Conservation (phyloP, 2,888 invertebrate species). For the Spatulosminthurus flaviceps region DNA sequence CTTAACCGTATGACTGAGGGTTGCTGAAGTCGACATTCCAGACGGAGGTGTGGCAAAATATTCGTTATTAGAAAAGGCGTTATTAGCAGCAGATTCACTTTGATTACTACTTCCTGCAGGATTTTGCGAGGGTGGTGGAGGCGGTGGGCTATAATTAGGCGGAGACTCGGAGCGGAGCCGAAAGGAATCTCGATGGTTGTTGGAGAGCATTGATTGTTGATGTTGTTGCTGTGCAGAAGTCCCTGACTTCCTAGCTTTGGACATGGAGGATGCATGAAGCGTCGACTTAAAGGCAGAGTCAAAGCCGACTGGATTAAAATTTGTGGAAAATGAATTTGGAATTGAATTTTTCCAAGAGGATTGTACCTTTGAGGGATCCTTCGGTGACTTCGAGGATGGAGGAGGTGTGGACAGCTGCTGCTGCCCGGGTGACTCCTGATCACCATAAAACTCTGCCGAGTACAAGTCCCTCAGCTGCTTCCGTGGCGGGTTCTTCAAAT, state of each 20-base stretch:
- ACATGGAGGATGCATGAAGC: slow-evolving; percentile 50
- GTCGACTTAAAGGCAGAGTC: slow-evolving; percentile 51
- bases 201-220: slow-evolving; percentile 40
- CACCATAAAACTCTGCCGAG: slow-evolving; percentile 35
- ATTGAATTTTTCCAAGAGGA: slow-evolving; percentile 46
- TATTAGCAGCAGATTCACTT: neutral
- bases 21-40: neutral
- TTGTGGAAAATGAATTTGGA: slow-evolving; percentile 62
- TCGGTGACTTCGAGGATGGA: neutral
- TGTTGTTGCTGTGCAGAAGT: slow-evolving; percentile 5
- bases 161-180: slow-evolving; percentile 54
- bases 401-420: slow-evolving; percentile 62
- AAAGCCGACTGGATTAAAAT: slow-evolving; percentile 56
- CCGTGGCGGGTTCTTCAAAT: slow-evolving; percentile 92
- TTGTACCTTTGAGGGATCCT: slow-evolving; percentile 35
- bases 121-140: slow-evolving; percentile 48
- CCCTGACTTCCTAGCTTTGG: slow-evolving; percentile 46
- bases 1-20: slow-evolving; percentile 16
- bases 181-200: slow-evolving; percentile 26
- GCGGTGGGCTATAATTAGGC: slow-evolving; percentile 62
- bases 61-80: slow-evolving; percentile 52
- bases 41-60: slow-evolving; percentile 46
- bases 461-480: slow-evolving; percentile 82
- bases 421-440: slow-evolving; percentile 65
- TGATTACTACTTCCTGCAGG: slow-evolving; percentile 9